A percentile compares a stretch with the other conserved stretches of the same genome.
phyloP scores from a whole-genome alignment of 2,888 invertebrate genomes.

The Tribolium freemani region DNA sequence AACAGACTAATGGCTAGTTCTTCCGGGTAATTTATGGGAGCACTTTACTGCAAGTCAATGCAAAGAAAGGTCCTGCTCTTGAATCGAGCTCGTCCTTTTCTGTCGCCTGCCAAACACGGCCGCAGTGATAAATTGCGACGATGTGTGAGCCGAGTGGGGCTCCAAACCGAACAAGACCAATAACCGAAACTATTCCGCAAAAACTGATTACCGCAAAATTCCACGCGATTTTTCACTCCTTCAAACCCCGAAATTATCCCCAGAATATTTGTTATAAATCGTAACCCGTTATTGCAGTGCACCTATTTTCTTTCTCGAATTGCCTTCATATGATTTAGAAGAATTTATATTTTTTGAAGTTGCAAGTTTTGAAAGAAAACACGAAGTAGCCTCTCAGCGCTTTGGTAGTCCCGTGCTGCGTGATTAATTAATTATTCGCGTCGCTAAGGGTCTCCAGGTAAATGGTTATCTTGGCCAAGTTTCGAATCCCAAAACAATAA shows the following conservation, averaged over 20 bases:
- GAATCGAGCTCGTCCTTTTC: constrained; percentile 60
- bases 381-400: not conserved
- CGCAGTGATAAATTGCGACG: constrained; percentile 63
- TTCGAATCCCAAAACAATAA: constrained; percentile 60
- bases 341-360: not conserved
- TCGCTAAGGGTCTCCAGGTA: constrained; percentile 51
- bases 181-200: constrained; percentile 31
- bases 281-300: no score
- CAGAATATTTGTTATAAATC: no score
- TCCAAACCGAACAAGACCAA: constrained; percentile 35
- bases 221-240: not conserved
- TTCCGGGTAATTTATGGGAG: constrained; percentile 66
- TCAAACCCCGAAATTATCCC: not conserved
- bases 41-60: constrained; percentile 66
- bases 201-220: not conserved
- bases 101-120: constrained; percentile 54
- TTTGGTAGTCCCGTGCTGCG: not conserved
- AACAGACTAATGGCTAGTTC: constrained; percentile 67
- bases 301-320: no score
- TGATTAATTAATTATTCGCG: constrained; percentile 43
- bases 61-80: constrained; percentile 61
- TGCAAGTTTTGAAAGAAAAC: not conserved
- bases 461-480: constrained; percentile 52
- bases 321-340: no score
- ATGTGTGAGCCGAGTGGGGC: constrained; percentile 55